Base-by-base conservation (phyloP, 2,113 vertebrate genomes). In the Poecilia latipinna region DNA sequence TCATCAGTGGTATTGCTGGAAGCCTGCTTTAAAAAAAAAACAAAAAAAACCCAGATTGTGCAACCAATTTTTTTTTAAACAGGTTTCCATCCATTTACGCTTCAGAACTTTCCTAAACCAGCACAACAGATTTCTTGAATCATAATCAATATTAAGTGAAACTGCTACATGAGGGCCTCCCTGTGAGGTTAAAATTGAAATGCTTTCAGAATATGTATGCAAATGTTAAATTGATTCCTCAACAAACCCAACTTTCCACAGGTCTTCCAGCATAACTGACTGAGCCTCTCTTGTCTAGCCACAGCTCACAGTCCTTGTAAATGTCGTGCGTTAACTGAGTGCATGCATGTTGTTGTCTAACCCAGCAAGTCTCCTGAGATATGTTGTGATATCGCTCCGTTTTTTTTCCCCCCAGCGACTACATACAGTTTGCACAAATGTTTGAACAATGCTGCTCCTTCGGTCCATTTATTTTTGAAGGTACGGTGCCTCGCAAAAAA, bases 281-380 rank as follows among this genome's bases (percentile, higher is more conserved):
- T 29, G 13, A 29, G 42, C 37, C n/a, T 17, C 65, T 28, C n/a
- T 28, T 42, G 37, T 7, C n/a, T 24, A 8, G 8, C 37, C 4
- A 35, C 24, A 28, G 12, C n/a, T 29, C 7, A 13, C 37, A 44
- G 65, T 8, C 13, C 13, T 28, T n/a, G n/a, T 51, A 31, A 68
- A 51, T 68, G 42, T 54, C 22, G 22, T 68, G 28, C 33, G 67
- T 24, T 32, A 31, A 26, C 44, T 24, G 15, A 32, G 28, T 3
- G 10, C 28, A 51, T 51, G 29, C 28, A 68, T 54, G 67, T 68
- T 54, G 67, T 68, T 12, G 28, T 54, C 42, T 54, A 54, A 6
- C 28, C 67, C 54, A 12, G 29, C 29, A 32, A 70, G 17, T 77
- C 42, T 31, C 32, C 67, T 77, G 48, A 70, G 12, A 11, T 19